Evolutionary conservation across 2,888 invertebrate species (phyloP).

Genomic region (Amiota mariae): DNA sequence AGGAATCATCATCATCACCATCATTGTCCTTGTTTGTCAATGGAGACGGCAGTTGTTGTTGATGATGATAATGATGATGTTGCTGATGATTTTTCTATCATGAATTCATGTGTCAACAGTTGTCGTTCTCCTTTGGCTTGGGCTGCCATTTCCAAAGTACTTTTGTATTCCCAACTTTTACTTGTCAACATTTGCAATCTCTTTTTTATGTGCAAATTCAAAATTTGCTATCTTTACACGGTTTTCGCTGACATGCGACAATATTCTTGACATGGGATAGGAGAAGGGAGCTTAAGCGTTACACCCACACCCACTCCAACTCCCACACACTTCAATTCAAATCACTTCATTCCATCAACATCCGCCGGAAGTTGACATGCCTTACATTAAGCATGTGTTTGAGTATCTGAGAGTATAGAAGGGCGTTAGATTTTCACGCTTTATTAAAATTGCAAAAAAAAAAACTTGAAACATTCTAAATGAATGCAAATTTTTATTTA

Average conservation of each 20-base stretch:
- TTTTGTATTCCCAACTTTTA: constrained; percentile 38
- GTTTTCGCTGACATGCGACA: background rate
- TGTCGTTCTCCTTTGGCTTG: constrained; percentile 47
- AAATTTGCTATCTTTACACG: constrained; percentile 52
- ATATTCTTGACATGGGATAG: too few relatives aligned
- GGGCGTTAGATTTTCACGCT: constrained; percentile 27
- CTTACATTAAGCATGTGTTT: constrained; percentile 9
- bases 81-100: constrained; percentile 52
- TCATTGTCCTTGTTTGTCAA: background rate
- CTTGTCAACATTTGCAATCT: constrained; percentile 52
- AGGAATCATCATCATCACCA: background rate
- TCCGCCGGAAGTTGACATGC: constrained; percentile 45
- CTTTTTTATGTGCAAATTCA: constrained; percentile 31
- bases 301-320: background rate
- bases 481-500: constrained; percentile 66
- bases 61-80: constrained; percentile 47
- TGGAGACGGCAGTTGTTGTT: constrained; percentile 37
- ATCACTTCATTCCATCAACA: constrained; percentile 37
- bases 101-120: constrained; percentile 34
- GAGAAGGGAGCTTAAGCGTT: constrained; percentile 47
- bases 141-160: constrained; percentile 30
- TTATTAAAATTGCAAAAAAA: constrained; percentile 2
- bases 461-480: constrained; percentile 44
- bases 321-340: background rate
- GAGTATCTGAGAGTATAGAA: background rate